Evolutionary conservation across 2,797 vertebrate genomes (phyloP).

Genomic region (Leptoclinus maculatus): DNA sequence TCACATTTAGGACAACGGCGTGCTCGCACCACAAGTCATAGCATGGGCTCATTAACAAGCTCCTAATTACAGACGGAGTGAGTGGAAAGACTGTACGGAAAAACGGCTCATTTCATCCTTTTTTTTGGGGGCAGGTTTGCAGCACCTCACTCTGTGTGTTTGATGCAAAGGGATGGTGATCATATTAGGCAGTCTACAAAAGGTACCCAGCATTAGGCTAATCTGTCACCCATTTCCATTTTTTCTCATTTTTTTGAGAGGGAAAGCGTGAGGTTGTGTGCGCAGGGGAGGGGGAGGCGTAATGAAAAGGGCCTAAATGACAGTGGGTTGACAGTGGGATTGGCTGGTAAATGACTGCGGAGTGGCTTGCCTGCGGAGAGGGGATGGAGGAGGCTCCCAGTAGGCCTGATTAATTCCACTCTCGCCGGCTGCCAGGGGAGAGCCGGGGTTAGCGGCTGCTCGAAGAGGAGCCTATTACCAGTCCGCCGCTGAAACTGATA

Average conservation of each 20-base stretch:
- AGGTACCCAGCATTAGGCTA: conserved; percentile 91
- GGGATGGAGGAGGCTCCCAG: conserved; percentile 95
- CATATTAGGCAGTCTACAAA: conserved; percentile 86
- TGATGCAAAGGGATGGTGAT: conserved; percentile 82
- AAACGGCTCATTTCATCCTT: conserved; percentile 6
- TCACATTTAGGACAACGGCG: conserved; percentile 73
- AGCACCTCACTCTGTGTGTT: conserved; percentile 66
- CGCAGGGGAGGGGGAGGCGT: conserved; percentile 73
- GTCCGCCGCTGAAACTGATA: conserved; percentile 93
- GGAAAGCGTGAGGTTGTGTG: conserved; percentile 57
- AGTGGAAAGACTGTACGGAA: conserved; percentile 12
- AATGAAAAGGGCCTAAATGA: conserved; percentile 99
- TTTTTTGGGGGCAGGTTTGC: conserved; percentile 8
- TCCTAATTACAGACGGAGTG: conserved; percentile 79
- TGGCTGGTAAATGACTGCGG: conserved; percentile 99
- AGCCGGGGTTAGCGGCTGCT: conserved; percentile 91
- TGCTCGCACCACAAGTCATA: conserved; percentile 26
- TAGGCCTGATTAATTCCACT: conserved; percentile 99
- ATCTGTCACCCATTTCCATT: conserved; percentile 94
- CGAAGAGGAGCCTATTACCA: conserved; percentile 99
- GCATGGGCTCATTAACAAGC: conserved; percentile 73
- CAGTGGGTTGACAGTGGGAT: conserved; percentile 99
- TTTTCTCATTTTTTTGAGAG: conserved; percentile 69
- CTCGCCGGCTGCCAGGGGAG: conserved; percentile 94
- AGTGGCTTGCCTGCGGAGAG: conserved; percentile 95